phyloP scores from a whole-genome alignment of 2,113 vertebrate species.

The Paradoxurus hermaphroditus region DNA sequence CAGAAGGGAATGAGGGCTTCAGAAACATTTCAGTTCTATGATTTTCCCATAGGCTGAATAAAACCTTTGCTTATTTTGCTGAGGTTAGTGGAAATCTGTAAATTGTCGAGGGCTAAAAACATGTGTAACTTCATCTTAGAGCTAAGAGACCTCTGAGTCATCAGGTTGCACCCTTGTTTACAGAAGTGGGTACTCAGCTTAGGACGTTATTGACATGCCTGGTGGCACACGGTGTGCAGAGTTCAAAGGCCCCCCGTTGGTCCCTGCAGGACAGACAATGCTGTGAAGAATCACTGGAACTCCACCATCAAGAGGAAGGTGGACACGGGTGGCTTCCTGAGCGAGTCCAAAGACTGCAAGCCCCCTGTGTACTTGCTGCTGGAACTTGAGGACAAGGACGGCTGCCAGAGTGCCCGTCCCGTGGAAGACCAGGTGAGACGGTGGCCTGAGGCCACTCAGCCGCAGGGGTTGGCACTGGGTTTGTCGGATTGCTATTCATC shows the following conservation, averaged over 20 bases:
- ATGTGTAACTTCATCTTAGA: neutral
- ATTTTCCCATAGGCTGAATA: neutral
- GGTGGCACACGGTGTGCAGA: rapidly evolving
- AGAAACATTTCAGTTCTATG: neutral
- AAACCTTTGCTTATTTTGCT: neutral
- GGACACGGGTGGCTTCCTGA: slow-evolving; percentile 91
- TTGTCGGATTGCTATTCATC: neutral
- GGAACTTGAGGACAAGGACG: slow-evolving; percentile 89
- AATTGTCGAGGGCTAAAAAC: neutral
- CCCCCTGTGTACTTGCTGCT: slow-evolving; percentile 76
- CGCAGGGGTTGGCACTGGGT: neutral
- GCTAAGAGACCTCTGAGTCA: neutral
- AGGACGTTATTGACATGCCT: neutral
- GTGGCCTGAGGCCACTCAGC: rapidly evolving
- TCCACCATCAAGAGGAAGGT: slow-evolving; percentile 98
- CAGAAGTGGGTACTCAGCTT: neutral
- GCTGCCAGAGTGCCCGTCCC: slow-evolving; percentile 26
- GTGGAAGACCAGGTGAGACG: slow-evolving; percentile 78
- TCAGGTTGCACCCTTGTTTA: neutral
- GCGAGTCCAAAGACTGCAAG: slow-evolving; percentile 83
- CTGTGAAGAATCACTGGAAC: slow-evolving; percentile 99
- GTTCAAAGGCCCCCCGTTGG: neutral
- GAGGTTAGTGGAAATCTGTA: neutral
- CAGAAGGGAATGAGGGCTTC: neutral
- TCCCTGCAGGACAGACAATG: slow-evolving; percentile 93